These are phyloP conservation scores for Delia radicum DNA, from an alignment of 1,140 invertebrate species.

Conservation along the genomic window DNA sequence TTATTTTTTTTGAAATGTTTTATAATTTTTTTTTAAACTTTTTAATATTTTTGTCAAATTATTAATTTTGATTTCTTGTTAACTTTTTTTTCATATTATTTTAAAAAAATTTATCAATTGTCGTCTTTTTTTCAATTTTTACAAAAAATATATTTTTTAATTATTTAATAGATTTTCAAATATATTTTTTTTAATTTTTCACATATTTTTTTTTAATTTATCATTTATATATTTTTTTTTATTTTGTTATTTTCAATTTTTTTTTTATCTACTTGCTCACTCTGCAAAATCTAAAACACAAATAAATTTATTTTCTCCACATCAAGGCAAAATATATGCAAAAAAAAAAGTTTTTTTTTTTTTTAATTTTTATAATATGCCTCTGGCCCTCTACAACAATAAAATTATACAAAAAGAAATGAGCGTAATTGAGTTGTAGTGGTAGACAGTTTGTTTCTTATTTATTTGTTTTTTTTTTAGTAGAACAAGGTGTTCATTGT, in stretches of 20 bases:
- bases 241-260: conserved; percentile 6
- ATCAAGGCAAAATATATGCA: conserved; percentile 29
- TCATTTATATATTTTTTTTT: background rate
- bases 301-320: conserved; percentile 23
- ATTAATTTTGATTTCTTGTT: too few species aligned
- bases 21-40: background rate
- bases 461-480: background rate
- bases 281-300: conserved; percentile 27
- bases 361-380: too few species aligned
- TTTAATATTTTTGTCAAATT: background rate
- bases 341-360: too few species aligned
- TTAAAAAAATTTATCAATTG: background rate
- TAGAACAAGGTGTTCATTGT: background rate
- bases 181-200: background rate
- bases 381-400: background rate
- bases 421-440: background rate
- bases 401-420: background rate
- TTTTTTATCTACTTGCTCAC: background rate
- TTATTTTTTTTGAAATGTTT: background rate
- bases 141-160: too few species aligned
- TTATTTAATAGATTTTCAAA: background rate
- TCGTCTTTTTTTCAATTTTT: background rate
- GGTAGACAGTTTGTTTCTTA: too few species aligned
- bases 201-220: background rate
- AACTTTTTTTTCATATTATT: background rate